Conservation (phyloP, 2,797 vertebrate species). For the Sebastes minor region DNA sequence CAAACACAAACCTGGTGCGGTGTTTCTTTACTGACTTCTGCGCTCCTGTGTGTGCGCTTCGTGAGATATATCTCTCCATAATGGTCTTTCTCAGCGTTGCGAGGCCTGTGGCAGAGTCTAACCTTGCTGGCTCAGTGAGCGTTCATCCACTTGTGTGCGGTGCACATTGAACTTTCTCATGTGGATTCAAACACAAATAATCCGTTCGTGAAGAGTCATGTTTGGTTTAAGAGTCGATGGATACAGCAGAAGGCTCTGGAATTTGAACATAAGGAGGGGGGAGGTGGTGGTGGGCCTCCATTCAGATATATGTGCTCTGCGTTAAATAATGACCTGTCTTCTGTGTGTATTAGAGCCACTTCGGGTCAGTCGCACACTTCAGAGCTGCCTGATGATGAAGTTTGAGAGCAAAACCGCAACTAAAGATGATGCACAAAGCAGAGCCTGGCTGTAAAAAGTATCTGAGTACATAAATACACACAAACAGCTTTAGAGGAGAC, state of each 20-base stretch:
- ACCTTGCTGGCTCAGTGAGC: background rate
- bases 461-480: constrained; percentile 56
- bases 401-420: constrained; percentile 18
- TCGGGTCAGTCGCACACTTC: constrained; percentile 25
- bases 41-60: background rate
- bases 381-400: constrained; percentile 39
- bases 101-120: constrained; percentile 23
- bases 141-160: constrained; percentile 5
- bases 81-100: background rate
- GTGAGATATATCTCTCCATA: background rate
- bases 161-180: constrained; percentile 56
- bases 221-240: constrained; percentile 60
- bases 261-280: constrained; percentile 31
- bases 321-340: constrained; percentile 15
- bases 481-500: constrained; percentile 28
- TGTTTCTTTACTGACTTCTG: constrained; percentile 22
- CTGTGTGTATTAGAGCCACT: constrained; percentile 16
- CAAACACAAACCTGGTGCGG: constrained; percentile 61
- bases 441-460: constrained; percentile 58
- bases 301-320: constrained; percentile 37
- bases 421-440: constrained; percentile 56
- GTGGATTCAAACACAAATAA: constrained; percentile 71
- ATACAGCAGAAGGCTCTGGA: constrained; percentile 57
- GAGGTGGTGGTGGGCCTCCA: background rate
- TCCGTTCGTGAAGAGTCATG: constrained; percentile 56